Evolutionary conservation across 2,113 vertebrate genomes (phyloP), one percentile per base, ranked within the genome.

Genomic region (Orthonyx spaldingii): DNA sequence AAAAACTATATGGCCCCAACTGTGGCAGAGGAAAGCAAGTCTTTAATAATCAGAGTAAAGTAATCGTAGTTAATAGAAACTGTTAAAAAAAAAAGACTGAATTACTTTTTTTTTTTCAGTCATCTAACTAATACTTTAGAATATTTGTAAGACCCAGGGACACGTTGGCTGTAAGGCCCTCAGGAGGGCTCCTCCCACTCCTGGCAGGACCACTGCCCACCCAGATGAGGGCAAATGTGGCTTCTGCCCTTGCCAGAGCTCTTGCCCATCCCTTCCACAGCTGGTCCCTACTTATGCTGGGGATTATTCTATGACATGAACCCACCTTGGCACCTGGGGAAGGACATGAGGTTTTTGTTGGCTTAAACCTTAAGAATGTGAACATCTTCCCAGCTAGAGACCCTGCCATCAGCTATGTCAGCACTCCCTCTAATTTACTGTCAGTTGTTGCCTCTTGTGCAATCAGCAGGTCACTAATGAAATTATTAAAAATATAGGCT

Each of bases 171-270:
- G 6, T 44, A 44, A 44, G 49, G 46, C 32, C 9, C 8, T 50
- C 1, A 0, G 28, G 27, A 59, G 16, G 14, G 16, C 33, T 78
- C 7, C 22, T 57, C 44, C 44, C 13, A 7, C 41, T 24, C 41
- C 39, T 56, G 56, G 33, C 2, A 3, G 14, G 50, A 33, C 12
- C 26, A 44, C 9, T 2, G 4, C 23, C 15, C 27, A 57, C 23
- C 6, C 0, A 0, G 35, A 26, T 44, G 9, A 47, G 32, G 33
- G 21, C 18, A 65, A 30, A 26, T 1, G 0, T 4, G 3, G 21
- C 37, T 57, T 57, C 37, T 82, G 19, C 17, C 27, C 33, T 55
- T 89, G 23, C 5, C 1, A 4, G 13, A 4, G 18, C 17, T 66
- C 16, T 30, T 88, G 47, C 30, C 16, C 9, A 19, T 50, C 37